Evolutionary conservation across 2,113 vertebrate species (phyloP), one percentile per base, ranked within the genome.

Genomic region (Mesocricetus auratus): DNA sequence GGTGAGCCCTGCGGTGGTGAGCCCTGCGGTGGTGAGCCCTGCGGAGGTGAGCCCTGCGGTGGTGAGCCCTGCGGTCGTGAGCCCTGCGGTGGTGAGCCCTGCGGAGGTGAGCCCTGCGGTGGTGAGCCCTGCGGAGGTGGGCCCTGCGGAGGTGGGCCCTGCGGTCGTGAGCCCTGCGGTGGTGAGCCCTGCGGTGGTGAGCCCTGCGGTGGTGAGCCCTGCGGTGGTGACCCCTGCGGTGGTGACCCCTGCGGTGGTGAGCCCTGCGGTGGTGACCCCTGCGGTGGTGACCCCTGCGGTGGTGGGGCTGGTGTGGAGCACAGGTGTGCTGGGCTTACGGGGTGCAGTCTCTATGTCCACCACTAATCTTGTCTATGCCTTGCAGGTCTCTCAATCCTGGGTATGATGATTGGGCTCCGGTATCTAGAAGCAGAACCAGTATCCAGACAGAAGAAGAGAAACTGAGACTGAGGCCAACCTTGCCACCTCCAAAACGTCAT

Each of bases 371-470:
- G 83, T 91, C 53, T 97, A 77, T 97, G 58, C 58, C 0, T 97
- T 94, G 42, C 90, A 99, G 99, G 99, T 98, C 99, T 99, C 98
- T 99, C 99, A 1, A 98, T 99, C 93, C 47, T 99, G 97, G 99
- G 98, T 7, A 99, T 99, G 99, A 97, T 99, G 94, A 98, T 99
- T 94, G 99, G 99, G 39, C 99, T 99, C 93, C 99, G 98, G 97
- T 99, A 99, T 98, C 97, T 99, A 81, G 98, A 99, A 87, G 98
- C 98, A 93, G 99, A 99, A 93, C 98, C 98, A 0, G 97, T 97
- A 21, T 98, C 98, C 45, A 98, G 98, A 78, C 99, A 98, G 94
- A 99, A 99, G 98, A 99, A 99, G 97, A 98, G 99, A 89, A 99
- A 99, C 96, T 99, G 99, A 90, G 99, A 99, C 96, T 99, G 98